Evolutionary conservation across 2,797 vertebrate species (phyloP).

Genomic region (Macrochelys suwanniensis): DNA sequence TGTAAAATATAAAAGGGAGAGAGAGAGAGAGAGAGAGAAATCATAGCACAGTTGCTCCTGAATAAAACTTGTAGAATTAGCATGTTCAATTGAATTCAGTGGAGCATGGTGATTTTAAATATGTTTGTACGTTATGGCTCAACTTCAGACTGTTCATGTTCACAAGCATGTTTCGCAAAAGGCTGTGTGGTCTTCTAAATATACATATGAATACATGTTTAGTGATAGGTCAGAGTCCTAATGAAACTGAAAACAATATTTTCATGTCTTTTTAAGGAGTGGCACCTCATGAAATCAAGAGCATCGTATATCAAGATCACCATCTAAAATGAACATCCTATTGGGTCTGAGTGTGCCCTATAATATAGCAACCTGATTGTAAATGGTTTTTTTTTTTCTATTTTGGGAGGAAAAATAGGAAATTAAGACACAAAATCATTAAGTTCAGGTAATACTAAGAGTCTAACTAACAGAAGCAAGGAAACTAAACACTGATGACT

Average conservation of each 20-base stretch:
- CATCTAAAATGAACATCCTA: background rate
- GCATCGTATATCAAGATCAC: background rate
- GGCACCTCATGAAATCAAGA: background rate
- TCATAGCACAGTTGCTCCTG: background rate
- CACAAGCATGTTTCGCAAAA: background rate
- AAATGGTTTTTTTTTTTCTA: background rate
- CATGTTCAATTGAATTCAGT: slow-evolving; percentile 20
- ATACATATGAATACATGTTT: background rate
- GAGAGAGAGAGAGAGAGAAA: background rate
- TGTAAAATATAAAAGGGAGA: background rate
- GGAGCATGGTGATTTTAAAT: background rate
- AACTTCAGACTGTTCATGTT: background rate
- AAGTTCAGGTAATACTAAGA: background rate
- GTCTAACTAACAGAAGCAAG: background rate
- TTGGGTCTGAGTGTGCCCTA: background rate
- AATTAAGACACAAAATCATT: background rate
- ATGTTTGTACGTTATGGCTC: background rate
- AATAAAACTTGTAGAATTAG: background rate
- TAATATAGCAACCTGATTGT: background rate
- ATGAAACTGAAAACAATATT: background rate
- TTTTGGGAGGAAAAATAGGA: background rate
- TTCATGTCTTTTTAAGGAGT: background rate
- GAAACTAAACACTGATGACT: background rate
- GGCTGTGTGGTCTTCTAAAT: background rate
- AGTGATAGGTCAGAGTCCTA: background rate